phyloP scores from a whole-genome alignment of 2,888 invertebrate species.

The Lochmaea crataegi region DNA sequence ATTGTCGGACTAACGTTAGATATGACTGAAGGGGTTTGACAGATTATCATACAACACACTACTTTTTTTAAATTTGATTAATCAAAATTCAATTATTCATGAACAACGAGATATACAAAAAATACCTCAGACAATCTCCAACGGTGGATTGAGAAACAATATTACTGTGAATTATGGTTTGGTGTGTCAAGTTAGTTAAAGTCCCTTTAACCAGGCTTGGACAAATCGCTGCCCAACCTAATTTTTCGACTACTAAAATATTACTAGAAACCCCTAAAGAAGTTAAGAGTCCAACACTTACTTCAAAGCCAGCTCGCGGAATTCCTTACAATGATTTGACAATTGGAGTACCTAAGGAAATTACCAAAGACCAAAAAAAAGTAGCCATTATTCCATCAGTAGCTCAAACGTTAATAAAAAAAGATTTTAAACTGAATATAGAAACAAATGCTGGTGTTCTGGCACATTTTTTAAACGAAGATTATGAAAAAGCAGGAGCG shows the following conservation, averaged over 20 bases:
- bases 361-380: slow-evolving; percentile 82
- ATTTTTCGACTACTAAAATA: slow-evolving; percentile 2
- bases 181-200: background rate
- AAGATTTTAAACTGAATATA: slow-evolving; percentile 82
- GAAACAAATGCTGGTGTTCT: slow-evolving; percentile 81
- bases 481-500: slow-evolving; percentile 81
- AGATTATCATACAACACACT: background rate
- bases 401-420: slow-evolving; percentile 78
- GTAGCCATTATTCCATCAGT: slow-evolving; percentile 84
- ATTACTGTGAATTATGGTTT: background rate
- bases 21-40: too few species aligned
- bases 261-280: background rate
- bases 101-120: background rate
- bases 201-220: background rate
- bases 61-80: background rate
- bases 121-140: background rate
- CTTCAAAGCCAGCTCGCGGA: slow-evolving; percentile 63
- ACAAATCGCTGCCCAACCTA: background rate
- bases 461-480: slow-evolving; percentile 82
- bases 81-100: background rate
- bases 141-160: background rate
- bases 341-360: slow-evolving; percentile 87
- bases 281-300: background rate
- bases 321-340: slow-evolving; percentile 81
- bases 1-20: too few species aligned